Evolutionary conservation across 2,888 invertebrate species (phyloP).

Genomic region (Heliconius cydno): DNA sequence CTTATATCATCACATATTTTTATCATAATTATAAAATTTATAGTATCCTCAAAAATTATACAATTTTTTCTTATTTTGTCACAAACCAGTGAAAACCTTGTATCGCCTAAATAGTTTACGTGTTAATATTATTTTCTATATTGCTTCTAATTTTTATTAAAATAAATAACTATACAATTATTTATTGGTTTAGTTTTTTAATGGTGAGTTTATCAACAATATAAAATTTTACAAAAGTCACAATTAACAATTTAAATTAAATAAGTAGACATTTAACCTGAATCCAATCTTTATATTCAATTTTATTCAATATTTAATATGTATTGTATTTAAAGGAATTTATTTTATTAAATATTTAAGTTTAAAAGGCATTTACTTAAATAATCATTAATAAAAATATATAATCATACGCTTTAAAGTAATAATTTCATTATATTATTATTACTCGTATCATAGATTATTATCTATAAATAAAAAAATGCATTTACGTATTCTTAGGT

Average conservation of each 20-base stretch:
- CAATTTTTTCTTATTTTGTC: neutral
- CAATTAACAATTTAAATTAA: too few species aligned
- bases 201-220: too few species aligned
- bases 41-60: too few species aligned
- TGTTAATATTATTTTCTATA: neutral
- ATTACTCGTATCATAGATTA: neutral
- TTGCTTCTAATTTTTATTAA: neutral
- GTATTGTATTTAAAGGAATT: neutral
- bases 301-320: neutral
- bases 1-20: too few species aligned
- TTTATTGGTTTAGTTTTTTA: too few species aligned
- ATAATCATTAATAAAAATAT: neutral
- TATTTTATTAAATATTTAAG: neutral
- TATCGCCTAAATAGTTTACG: neutral
- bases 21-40: too few species aligned
- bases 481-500: slow-evolving; percentile 14
- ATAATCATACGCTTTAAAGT: neutral
- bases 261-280: neutral
- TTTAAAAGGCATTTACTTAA: slow-evolving; percentile 3
- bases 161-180: too few species aligned
- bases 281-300: neutral
- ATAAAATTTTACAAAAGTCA: too few species aligned
- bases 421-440: neutral
- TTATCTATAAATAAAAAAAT: neutral
- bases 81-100: neutral